Evolutionary conservation across 2,797 vertebrate genomes (phyloP).

Genomic region (Acestrorhynchus altus): DNA sequence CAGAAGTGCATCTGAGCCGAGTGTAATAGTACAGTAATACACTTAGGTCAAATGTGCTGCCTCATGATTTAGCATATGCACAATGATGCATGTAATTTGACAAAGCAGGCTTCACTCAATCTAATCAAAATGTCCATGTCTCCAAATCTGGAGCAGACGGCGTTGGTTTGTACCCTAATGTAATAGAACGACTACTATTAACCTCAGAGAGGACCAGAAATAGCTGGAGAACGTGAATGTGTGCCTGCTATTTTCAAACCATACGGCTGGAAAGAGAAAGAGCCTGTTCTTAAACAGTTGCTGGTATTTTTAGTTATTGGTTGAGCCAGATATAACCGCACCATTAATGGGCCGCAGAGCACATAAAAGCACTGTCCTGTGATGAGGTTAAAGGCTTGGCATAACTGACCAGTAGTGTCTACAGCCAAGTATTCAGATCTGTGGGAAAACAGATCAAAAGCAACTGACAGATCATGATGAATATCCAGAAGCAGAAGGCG

Average conservation of each 20-base stretch:
- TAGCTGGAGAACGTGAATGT: constrained; percentile 63
- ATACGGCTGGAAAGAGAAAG: constrained; percentile 68
- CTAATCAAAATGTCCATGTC: constrained; percentile 45
- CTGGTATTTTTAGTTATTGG: constrained; percentile 75
- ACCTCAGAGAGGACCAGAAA: constrained; percentile 63
- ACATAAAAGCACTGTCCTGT: constrained; percentile 62
- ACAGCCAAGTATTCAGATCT: not conserved
- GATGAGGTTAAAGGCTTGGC: not conserved
- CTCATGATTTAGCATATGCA: constrained; percentile 40
- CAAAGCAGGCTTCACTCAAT: constrained; percentile 29
- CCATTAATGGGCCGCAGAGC: constrained; percentile 65
- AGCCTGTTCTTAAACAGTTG: constrained; percentile 68
- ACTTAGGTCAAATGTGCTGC: constrained; percentile 11
- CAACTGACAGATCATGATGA: not conserved
- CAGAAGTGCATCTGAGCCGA: not conserved
- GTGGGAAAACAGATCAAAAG: not conserved
- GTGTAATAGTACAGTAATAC: constrained; percentile 1
- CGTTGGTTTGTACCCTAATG: constrained; percentile 37
- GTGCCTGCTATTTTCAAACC: constrained; percentile 66
- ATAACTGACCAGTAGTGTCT: too few relatives aligned
- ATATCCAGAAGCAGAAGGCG: not conserved
- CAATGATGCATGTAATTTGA: constrained; percentile 24
- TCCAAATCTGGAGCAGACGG: constrained; percentile 43
- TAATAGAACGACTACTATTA: constrained; percentile 58
- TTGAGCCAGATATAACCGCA: constrained; percentile 67